These are phyloP conservation scores for Tholera decimalis DNA, from an alignment of 2,888 invertebrate species.

Conservation along the genomic window DNA sequence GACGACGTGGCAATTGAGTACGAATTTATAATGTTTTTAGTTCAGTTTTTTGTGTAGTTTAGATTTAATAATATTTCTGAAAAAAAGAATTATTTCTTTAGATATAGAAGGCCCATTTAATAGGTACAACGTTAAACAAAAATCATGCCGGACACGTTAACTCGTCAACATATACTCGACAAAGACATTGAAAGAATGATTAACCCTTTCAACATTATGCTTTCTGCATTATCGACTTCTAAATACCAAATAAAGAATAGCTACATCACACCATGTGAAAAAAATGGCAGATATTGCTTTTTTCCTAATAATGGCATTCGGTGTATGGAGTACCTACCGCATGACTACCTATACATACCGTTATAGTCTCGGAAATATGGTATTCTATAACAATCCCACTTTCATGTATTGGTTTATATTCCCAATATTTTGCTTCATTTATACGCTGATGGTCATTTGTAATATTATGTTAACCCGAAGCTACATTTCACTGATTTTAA, in stretches of 20 bases:
- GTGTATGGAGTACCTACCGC: too few relatives aligned
- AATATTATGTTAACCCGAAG: background rate
- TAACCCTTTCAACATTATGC: conserved; percentile 24
- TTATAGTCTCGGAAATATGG: too few relatives aligned
- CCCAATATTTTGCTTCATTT: background rate
- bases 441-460: background rate
- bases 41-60: too few relatives aligned
- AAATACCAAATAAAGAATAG: conserved; percentile 15
- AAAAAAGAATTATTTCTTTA: too few relatives aligned
- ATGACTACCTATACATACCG: too few relatives aligned
- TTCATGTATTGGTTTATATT: background rate
- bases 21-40: too few relatives aligned
- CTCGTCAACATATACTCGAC: conserved; percentile 10
- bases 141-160: background rate
- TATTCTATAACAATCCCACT: too few relatives aligned
- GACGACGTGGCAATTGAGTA: too few relatives aligned
- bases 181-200: conserved; percentile 8
- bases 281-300: too few relatives aligned
- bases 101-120: too few relatives aligned
- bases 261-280: conserved; percentile 11
- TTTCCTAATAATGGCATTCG: too few relatives aligned
- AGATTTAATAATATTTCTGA: too few relatives aligned
- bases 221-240: background rate
- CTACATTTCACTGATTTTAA: conserved; percentile 7
- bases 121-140: background rate